Base-by-base conservation (phyloP, 2,797 vertebrate species). In the Eulemur coronatus region DNA sequence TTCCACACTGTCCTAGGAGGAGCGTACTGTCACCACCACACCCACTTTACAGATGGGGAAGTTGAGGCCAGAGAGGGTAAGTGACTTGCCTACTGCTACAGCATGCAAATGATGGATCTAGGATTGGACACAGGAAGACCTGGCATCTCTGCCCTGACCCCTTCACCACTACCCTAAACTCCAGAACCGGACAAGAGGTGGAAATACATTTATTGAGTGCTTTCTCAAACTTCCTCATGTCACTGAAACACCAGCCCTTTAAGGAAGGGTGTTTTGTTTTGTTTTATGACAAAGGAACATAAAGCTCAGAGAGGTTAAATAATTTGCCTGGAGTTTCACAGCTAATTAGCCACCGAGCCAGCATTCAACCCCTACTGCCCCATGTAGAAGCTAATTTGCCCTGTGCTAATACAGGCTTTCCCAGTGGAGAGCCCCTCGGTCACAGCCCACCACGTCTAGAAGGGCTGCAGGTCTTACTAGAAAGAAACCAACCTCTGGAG, bases 331-430 rank as follows among this genome's bases (percentile, higher is more conserved):
- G 70, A 41, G 78, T 33, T 72, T 50, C 78, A 22, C 43, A 22
- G 69, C 59, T 30, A 4, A 1, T 26, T 5, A 67, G 76, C 46
- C 55, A 22, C 30, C 13, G 20, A 41, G 85, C 43, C 63, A 18
- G 46, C n/a, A 22, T 57, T 26, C 20, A 35, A 3, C 17, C 65
- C 38, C 43, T n/a, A 4, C n/a, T 33, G 70, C 55, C 57, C 1
- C 0, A 0, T 1, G 33, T 14, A n/a, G 48, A 46, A 70, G 30
- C 52, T 13, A 15, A 2, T 28, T 41, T 1, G 28, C 22, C 28
- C 55, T 7, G 1, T 2, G 12, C 2, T 43, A 3, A 59, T 65
- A 24, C 24, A 11, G 57, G 9, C 10, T 4, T 26, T 59, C 24
- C 55, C 55, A 55, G 22, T 9, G 55, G 55, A 24, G 55, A 55